Evolutionary conservation across 2,888 invertebrate species (phyloP).

Genomic region (Cerastis rubricosa): DNA sequence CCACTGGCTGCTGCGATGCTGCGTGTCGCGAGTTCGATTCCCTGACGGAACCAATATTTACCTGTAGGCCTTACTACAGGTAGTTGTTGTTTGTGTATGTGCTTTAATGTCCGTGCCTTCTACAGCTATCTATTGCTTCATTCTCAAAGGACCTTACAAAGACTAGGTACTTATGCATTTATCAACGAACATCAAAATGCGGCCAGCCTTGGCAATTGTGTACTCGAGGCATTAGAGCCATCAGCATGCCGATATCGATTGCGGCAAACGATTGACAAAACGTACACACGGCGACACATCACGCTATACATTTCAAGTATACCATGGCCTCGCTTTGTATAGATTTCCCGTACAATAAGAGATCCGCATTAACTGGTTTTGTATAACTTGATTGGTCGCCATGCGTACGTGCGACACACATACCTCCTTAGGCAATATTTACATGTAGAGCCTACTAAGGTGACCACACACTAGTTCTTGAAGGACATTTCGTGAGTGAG

Average conservation of each 20-base stretch:
- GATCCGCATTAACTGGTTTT: no score
- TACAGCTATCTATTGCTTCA: slow-evolving; percentile 23
- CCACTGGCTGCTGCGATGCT: no score
- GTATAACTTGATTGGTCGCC: no score
- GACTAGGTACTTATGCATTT: slow-evolving; percentile 20
- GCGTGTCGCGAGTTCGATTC: no score
- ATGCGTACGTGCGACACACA: slow-evolving; percentile 40
- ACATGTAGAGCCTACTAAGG: slow-evolving; percentile 42
- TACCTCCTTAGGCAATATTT: slow-evolving; percentile 64
- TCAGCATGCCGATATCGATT: slow-evolving; percentile 61
- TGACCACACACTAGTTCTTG: slow-evolving; percentile 35
- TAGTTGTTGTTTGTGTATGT: no score
- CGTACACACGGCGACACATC: slow-evolving; percentile 8
- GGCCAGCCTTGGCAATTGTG: slow-evolving; percentile 46
- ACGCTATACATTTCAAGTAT: no score
- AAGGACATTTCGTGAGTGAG: slow-evolving; percentile 30
- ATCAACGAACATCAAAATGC: slow-evolving; percentile 28
- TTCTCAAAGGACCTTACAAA: slow-evolving; percentile 23
- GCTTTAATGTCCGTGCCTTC: no score
- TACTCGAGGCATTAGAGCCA: slow-evolving; percentile 48
- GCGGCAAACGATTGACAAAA: slow-evolving; percentile 65
- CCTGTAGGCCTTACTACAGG: no score
- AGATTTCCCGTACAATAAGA: no score
- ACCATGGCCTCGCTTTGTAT: no score
- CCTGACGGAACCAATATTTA: no score